A percentile compares a stretch with the other conserved stretches of the same genome.
Evolutionary conservation across 1,140 invertebrate species (phyloP).

Genomic region (Sitodiplosis mosellana): DNA sequence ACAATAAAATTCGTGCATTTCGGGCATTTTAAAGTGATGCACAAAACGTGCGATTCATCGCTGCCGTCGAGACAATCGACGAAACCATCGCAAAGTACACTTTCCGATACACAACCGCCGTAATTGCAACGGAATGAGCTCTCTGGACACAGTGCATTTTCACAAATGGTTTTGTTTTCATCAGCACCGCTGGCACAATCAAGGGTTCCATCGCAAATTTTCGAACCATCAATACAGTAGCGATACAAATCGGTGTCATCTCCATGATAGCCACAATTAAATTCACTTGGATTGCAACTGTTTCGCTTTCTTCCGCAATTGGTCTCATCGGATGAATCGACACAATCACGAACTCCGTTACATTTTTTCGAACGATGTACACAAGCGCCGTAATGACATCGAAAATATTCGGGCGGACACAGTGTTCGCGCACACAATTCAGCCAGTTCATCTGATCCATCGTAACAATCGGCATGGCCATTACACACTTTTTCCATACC

Average conservation of each 20-base stretch:
- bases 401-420: constrained; percentile 30
- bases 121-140: background rate
- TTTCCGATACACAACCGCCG: background rate
- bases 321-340: constrained; percentile 47
- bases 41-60: background rate
- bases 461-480: constrained; percentile 31
- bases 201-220: background rate
- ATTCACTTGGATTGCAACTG: too few relatives aligned
- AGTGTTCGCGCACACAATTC: constrained; percentile 22
- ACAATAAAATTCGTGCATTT: background rate
- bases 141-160: background rate
- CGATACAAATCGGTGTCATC: too few relatives aligned
- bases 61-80: background rate
- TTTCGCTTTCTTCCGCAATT: background rate
- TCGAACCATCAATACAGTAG: too few relatives aligned
- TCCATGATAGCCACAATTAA: too few relatives aligned
- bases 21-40: background rate
- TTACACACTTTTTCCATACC: constrained; percentile 27
- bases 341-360: constrained; percentile 39
- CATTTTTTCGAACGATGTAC: constrained; percentile 31
- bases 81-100: background rate
- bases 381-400: constrained; percentile 40
- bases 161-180: background rate
- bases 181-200: background rate
- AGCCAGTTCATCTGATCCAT: constrained; percentile 38